Evolutionary conservation across 1,140 invertebrate genomes (phyloP), one percentile per base, ranked within the genome.

Genomic region (Bombus superbus): DNA sequence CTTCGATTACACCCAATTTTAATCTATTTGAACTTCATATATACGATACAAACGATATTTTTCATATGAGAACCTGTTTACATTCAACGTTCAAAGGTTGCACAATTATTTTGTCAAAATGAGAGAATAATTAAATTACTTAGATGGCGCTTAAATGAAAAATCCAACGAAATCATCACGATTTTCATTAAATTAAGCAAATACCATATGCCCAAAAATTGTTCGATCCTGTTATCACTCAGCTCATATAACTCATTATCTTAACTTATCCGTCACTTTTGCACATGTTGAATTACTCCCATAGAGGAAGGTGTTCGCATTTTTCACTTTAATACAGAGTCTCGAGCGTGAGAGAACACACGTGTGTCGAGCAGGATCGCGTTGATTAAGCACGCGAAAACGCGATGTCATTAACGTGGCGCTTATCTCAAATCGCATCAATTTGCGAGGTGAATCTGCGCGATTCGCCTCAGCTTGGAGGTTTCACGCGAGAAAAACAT

Each of bases 401-500:
- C 57, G 68, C 76, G 83, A 72, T 80, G 83, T 85, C 83, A 85
- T 85, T 85, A 85, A 69, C 83, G 77, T 35, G 83, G 11, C 66
- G 83, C 53, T 85, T 85, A 80, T 85, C 77, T 79, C 66, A 80
- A 85, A 85, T 85, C 83, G 76, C 77, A 80, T 85, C 83, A 85
- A 85, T 85, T 85, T 85, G 53, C 68, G 83, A 79, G 76, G 32
- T 68, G 66, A 59, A 85, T 79, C 57, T 66, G 75, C 75, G 82
- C 15, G 82, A 79, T 79, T 62, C 75, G 57, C 28, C 18, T 35
- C 62, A 3, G 62, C 44, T 47, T 15, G 13, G 62, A 78, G 18
- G 59, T 22, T 35, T 53, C n/a, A 11, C 62, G 35, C 35, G 53
- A 38, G 47, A 76, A 76, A 76, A 83, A 83, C 72, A 44, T 32